These are phyloP conservation scores for Ommatoiulus sabulosus DNA, from an alignment of 2,888 invertebrate genomes.

Conservation along the genomic window DNA sequence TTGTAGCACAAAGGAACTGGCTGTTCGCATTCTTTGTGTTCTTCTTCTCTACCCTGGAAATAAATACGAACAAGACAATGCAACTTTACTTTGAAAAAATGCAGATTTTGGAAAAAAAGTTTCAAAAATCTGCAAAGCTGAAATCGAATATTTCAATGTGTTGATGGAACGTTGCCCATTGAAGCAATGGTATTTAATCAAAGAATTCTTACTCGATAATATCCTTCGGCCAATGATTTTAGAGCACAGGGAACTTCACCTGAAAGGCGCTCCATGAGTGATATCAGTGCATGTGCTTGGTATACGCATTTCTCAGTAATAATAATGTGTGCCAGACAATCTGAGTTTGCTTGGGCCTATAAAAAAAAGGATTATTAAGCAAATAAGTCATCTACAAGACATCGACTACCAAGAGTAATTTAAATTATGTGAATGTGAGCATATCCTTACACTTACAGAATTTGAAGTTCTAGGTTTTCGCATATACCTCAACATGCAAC, in stretches of 20 bases:
- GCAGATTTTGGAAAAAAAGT: no score
- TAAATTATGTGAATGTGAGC: neutral
- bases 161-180: no score
- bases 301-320: conserved; percentile 42
- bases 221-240: conserved; percentile 23
- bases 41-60: conserved; percentile 48
- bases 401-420: neutral
- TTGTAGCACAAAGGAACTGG: conserved; percentile 34
- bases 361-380: neutral
- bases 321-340: conserved; percentile 47
- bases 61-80: neutral
- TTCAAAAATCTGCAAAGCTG: no score
- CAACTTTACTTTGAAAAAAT: no score
- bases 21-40: conserved; percentile 15
- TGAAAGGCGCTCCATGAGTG: conserved; percentile 44
- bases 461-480: neutral
- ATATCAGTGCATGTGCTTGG: conserved; percentile 52
- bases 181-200: neutral
- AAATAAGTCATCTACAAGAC: neutral
- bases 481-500: conserved; percentile 53
- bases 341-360: neutral
- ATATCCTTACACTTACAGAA: neutral
- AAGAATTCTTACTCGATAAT: conserved; percentile 46
- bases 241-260: conserved; percentile 12
- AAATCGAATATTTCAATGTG: no score